Evolutionary conservation across 2,888 invertebrate species (phyloP).

Genomic region (Cosmia trapezina): DNA sequence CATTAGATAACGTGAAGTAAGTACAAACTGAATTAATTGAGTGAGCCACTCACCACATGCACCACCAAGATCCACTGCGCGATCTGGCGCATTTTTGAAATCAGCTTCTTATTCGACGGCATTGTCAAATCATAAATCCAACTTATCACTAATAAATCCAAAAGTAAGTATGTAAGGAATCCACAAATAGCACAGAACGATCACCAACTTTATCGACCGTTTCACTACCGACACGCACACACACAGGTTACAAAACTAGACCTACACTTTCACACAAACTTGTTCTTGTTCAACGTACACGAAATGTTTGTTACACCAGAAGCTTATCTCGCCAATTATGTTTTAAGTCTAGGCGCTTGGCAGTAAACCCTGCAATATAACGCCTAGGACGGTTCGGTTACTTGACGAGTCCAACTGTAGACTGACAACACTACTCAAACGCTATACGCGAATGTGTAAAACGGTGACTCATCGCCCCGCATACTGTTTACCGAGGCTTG

Average conservation of each 20-base stretch:
- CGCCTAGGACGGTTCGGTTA: conserved; percentile 84
- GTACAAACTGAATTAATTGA: conserved; percentile 44
- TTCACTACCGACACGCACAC: conserved; percentile 89
- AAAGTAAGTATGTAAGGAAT: conserved; percentile 79
- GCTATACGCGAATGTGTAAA: conserved; percentile 91
- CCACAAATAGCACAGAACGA: conserved; percentile 86
- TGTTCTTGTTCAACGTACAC: conserved; percentile 76
- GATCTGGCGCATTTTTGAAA: conserved; percentile 86
- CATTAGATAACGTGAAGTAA: conserved; percentile 46
- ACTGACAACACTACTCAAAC: conserved; percentile 90
- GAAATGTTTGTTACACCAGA: conserved; percentile 77
- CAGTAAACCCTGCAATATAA: conserved; percentile 87
- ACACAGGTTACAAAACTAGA: conserved; percentile 81
- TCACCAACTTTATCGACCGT: conserved; percentile 88
- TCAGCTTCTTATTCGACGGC: conserved; percentile 88
- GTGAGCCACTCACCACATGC: conserved; percentile 85
- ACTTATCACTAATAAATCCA: conserved; percentile 70
- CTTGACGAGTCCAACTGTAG: conserved; percentile 89
- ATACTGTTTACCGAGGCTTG: conserved; percentile 91
- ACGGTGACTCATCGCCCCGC: conserved; percentile 91
- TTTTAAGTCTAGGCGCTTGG: conserved; percentile 82
- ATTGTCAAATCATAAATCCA: conserved; percentile 78
- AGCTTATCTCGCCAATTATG: conserved; percentile 77
- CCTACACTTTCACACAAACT: conserved; percentile 88
- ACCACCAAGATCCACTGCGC: conserved; percentile 87